Percentiles rank a stretch among this genome's conserved stretches.
phyloP scores from a whole-genome alignment of 2,888 invertebrate species.

The Metellina segmentata region DNA sequence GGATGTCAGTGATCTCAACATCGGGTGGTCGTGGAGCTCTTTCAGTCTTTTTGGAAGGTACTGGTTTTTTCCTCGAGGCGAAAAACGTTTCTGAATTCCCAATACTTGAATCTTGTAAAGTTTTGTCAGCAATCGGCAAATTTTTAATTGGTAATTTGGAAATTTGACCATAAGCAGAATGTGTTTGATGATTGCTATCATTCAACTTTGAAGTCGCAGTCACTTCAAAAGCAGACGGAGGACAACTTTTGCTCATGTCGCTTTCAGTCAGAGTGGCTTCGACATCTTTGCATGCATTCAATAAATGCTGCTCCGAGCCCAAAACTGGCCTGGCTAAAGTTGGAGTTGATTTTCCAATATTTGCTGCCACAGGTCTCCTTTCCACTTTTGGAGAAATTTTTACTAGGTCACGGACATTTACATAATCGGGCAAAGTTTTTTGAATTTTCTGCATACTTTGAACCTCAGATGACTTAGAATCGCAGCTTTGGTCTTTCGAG shows the following conservation, averaged over 20 bases:
- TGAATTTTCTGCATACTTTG: not conserved
- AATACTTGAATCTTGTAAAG: not conserved
- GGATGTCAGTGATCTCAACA: not conserved
- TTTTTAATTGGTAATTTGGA: conserved; percentile 32
- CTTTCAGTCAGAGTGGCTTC: not conserved
- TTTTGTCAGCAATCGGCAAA: not conserved
- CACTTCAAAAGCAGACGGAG: not conserved
- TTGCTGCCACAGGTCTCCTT: not conserved
- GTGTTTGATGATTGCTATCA: not conserved
- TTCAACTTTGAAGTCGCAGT: not conserved
- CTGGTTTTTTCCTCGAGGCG: conserved; percentile 6
- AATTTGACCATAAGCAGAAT: conserved; percentile 62
- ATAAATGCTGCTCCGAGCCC: not conserved
- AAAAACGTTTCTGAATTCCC: not conserved
- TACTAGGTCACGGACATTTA: conserved; percentile 22
- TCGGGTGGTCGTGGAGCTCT: conserved; percentile 62
- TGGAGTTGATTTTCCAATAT: not conserved
- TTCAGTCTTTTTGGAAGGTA: conserved; percentile 59
- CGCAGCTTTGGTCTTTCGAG: conserved; percentile 15
- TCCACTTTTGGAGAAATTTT: not conserved
- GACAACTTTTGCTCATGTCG: conserved; percentile 30
- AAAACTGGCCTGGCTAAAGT: not conserved
- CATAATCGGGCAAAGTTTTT: conserved; percentile 48
- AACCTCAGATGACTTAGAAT: not conserved
- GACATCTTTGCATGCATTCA: not conserved